phyloP scores from a whole-genome alignment of 2,113 vertebrate genomes.

The Nanger granti region DNA sequence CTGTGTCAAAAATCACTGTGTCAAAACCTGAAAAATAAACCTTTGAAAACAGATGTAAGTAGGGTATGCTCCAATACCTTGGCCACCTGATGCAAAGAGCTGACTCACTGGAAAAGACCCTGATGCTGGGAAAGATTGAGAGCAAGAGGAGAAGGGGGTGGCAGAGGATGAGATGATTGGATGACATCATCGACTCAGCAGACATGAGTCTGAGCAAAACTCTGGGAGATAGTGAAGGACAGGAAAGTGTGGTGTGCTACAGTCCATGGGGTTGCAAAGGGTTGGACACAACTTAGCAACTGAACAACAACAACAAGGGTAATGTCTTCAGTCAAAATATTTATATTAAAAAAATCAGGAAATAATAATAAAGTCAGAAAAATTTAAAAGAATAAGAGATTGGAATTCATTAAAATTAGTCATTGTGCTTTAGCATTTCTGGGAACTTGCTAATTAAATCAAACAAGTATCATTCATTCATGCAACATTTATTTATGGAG shows the following conservation, averaged over 20 bases:
- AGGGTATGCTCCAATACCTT: not conserved
- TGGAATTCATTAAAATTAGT: not conserved
- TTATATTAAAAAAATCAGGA: not conserved
- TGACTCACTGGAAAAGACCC: not conserved
- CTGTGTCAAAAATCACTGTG: not conserved
- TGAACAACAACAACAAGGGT: not conserved
- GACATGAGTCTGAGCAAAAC: not conserved
- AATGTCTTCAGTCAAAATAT: not conserved
- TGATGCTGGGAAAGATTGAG: not conserved
- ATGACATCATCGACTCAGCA: not conserved
- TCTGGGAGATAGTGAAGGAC: not conserved
- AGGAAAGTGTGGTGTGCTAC: not conserved
- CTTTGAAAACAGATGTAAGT: not conserved
- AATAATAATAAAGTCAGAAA: not conserved
- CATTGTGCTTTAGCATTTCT: not conserved
- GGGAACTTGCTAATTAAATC: not conserved
- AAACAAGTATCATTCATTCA: not conserved
- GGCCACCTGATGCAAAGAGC: not conserved
- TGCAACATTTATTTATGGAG: not conserved
- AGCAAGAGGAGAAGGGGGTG: not conserved
- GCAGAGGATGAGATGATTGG: not conserved
- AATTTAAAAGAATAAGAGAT: not conserved
- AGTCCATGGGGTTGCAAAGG: not conserved
- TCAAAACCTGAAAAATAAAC: not conserved
- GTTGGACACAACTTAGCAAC: not conserved